phyloP scores from a whole-genome alignment of 2,113 vertebrate species.

The Pungitius pungitius region DNA sequence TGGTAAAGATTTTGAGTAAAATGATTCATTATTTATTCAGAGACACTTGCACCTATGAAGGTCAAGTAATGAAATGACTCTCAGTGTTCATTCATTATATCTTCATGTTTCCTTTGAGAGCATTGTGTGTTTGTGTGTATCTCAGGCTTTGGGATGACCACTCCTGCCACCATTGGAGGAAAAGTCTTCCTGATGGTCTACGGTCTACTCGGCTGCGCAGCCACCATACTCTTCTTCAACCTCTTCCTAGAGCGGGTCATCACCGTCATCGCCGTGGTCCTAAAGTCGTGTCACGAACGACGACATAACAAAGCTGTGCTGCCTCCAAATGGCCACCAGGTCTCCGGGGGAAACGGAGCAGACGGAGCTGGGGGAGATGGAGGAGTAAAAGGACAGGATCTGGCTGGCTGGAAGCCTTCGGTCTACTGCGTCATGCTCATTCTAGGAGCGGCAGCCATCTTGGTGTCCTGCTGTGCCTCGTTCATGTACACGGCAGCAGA shows the following conservation, averaged over 20 bases:
- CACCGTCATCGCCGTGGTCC: slow-evolving; percentile 88
- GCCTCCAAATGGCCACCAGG: slow-evolving; percentile 68
- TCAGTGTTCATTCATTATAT: background rate
- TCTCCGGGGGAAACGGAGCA: slow-evolving; percentile 32
- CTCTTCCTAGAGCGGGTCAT: slow-evolving; percentile 96
- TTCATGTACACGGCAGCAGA: slow-evolving; percentile 91
- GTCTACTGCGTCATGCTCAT: slow-evolving; percentile 97
- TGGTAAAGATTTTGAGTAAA: background rate
- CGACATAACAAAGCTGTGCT: slow-evolving; percentile 83
- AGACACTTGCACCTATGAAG: background rate
- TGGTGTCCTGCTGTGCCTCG: slow-evolving; percentile 94
- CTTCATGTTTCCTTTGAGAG: background rate
- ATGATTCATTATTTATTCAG: background rate
- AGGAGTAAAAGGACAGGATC: slow-evolving; percentile 70
- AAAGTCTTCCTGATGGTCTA: slow-evolving; percentile 98
- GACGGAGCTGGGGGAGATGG: slow-evolving; percentile 58
- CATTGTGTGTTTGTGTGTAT: slow-evolving; percentile 41
- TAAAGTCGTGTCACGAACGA: slow-evolving; percentile 87
- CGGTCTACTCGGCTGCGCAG: slow-evolving; percentile 92
- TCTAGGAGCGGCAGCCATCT: slow-evolving; percentile 87
- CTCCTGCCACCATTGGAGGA: slow-evolving; percentile 90
- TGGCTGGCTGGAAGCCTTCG: slow-evolving; percentile 94
- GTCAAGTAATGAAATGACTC: background rate
- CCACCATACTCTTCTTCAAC: slow-evolving; percentile 97
- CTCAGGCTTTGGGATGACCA: slow-evolving; percentile 97